Conservation (phyloP, 2,113 vertebrate species). For the Lipotes vexillifer region DNA sequence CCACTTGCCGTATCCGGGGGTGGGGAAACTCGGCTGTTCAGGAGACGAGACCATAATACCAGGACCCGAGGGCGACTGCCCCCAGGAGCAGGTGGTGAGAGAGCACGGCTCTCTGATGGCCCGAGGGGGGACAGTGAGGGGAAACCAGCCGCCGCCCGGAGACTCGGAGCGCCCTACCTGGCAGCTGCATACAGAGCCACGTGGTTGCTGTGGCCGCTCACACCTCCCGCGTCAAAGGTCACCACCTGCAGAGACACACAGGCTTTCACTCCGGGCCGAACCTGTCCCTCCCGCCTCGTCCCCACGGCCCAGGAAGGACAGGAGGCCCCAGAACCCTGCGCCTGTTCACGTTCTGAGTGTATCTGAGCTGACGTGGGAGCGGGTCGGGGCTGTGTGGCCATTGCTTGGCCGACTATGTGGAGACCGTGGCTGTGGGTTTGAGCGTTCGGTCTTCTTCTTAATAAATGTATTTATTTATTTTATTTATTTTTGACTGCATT, state of each 20-base stretch:
- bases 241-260: constrained; percentile 86
- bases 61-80: not conserved
- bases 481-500: not conserved
- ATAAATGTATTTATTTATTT: no score
- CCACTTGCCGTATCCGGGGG: not conserved
- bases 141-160: not conserved
- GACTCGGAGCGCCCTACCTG: constrained; percentile 81
- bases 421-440: not conserved
- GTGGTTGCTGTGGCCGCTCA: constrained; percentile 95
- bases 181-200: constrained; percentile 84
- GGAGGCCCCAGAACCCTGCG: not conserved
- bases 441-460: fast-evolving
- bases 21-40: not conserved
- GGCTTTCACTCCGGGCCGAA: not conserved
- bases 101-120: not conserved
- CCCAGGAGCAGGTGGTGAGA: fast-evolving
- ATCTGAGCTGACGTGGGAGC: not conserved
- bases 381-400: not conserved
- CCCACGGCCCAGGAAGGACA: not conserved
- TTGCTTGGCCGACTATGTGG: not conserved
- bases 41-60: not conserved
- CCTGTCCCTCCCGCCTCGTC: not conserved
- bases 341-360: not conserved
- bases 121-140: not conserved
- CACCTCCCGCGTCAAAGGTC: constrained; percentile 92